Evolutionary conservation across 37 sponge, comb jelly and placozoan genomes (phyloP), one percentile per base, ranked within the genome.

Genomic region (Diacarnus erythraeanus): DNA sequence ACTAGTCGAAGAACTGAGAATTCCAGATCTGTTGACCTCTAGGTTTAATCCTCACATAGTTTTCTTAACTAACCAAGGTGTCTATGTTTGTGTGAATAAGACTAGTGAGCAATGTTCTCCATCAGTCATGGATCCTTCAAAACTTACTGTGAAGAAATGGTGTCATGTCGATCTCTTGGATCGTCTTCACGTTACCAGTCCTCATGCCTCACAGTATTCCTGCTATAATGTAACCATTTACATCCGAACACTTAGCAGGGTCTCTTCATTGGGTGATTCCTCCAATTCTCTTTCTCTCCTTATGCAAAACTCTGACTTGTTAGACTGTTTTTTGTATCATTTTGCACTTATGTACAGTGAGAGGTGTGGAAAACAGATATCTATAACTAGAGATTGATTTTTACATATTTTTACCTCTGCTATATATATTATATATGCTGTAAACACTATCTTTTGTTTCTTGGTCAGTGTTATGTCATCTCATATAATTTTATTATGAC

Each of bases 71-170:
- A 87, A 87, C 71, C 75, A 80, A 31, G 81, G 87, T 54, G 29
- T 87, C 57, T 87, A 57, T 38, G 27, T 87, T 5, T 87, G 87
- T 40, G 4, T 31, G 4, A 87, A 75, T 39, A 2, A 57, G 20
- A 25, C 18, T 37, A 26, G 34, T 38, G 76, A 66, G 31, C 20
- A 66, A 2, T 37, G 30, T 51, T 76, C 83, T 56, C 83, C 83
- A 34, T 56, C 83, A 21, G 76, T 83, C 15, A 22, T 54, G 8
- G 27, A 27, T 4, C 63, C 81, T 0, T 37, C 59, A 10, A 38
- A 87, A 4, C 69, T 87, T 26, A 66, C 37, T 1, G 69, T 80
- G n/a, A 87, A 75, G 61, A 80, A 74, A 57, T 87, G 87, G 87
- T 76, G 74, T 36, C 87, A 69, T 38, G 75, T 87, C 26, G 87